Evolutionary conservation across 2,113 vertebrate genomes (phyloP).

Genomic region (Xenus cinereus): DNA sequence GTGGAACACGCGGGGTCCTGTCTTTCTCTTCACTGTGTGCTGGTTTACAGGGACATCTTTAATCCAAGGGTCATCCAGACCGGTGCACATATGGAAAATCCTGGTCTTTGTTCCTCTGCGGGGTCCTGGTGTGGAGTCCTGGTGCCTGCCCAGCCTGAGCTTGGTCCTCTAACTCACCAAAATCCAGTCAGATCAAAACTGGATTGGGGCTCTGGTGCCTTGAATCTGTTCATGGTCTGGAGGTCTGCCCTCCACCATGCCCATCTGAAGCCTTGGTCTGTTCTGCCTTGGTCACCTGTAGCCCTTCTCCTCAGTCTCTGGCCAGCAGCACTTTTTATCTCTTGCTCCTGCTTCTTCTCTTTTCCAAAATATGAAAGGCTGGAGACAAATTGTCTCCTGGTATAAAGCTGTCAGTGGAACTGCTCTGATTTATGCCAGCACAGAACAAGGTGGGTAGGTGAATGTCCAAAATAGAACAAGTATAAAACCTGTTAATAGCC

Average conservation of each 20-base stretch:
- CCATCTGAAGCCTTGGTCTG: neutral
- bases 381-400: neutral
- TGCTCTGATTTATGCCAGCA: conserved; percentile 20
- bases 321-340: neutral
- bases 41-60: neutral
- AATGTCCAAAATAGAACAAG: conserved; percentile 8
- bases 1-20: neutral
- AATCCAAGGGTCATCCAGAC: neutral
- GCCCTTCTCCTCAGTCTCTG: neutral
- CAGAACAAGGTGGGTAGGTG: neutral
- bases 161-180: neutral
- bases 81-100: neutral
- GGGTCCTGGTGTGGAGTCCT: neutral
- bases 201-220: neutral
- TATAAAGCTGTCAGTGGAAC: conserved; percentile 8
- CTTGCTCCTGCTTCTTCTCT: neutral
- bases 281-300: neutral
- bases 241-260: neutral
- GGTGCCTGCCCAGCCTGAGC: neutral
- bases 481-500: neutral
- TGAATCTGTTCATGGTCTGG: neutral
- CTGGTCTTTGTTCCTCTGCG: neutral
- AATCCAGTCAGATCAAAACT: neutral
- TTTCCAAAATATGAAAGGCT: neutral
- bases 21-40: neutral